Evolutionary conservation across 2,888 invertebrate genomes (phyloP).

Genomic region (Dryobota labecula): DNA sequence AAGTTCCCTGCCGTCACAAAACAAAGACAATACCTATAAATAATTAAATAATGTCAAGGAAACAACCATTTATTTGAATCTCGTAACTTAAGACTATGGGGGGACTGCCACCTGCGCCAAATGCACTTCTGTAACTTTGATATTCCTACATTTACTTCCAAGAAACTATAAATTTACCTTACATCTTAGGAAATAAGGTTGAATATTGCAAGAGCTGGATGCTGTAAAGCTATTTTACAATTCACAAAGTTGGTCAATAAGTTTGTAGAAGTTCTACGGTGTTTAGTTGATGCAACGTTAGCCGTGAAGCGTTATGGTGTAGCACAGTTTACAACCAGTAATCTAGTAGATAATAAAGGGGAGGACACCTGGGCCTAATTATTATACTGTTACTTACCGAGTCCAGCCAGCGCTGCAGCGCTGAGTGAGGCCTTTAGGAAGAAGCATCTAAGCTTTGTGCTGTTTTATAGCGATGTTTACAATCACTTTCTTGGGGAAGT

Average conservation of each 20-base stretch:
- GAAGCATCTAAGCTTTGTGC: background rate
- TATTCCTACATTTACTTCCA: background rate
- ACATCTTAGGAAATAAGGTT: background rate
- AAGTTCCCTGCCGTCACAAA: slow-evolving; percentile 26
- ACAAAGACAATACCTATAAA: slow-evolving; percentile 68
- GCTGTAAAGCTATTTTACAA: background rate
- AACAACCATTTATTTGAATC: slow-evolving; percentile 73
- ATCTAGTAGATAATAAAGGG: slow-evolving; percentile 47
- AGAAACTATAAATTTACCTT: slow-evolving; percentile 20
- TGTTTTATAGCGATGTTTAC: background rate
- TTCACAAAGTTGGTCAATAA: slow-evolving; percentile 38
- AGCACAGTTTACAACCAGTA: slow-evolving; percentile 36
- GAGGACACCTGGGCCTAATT: slow-evolving; percentile 52
- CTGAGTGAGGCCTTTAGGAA: background rate
- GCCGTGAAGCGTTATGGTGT: slow-evolving; percentile 51
- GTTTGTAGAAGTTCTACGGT: slow-evolving; percentile 47
- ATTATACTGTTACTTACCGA: background rate
- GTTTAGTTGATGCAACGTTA: slow-evolving; percentile 57
- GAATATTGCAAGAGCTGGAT: slow-evolving; percentile 15
- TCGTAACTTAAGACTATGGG: slow-evolving; percentile 68
- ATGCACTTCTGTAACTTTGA: slow-evolving; percentile 69
- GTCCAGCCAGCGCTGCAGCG: slow-evolving; percentile 1
- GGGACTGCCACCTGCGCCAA: slow-evolving; percentile 80
- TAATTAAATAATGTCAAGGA: slow-evolving; percentile 76
- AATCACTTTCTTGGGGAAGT: background rate